Evolutionary conservation across 2,888 invertebrate genomes (phyloP).

Genomic region (Lycia hirtaria): DNA sequence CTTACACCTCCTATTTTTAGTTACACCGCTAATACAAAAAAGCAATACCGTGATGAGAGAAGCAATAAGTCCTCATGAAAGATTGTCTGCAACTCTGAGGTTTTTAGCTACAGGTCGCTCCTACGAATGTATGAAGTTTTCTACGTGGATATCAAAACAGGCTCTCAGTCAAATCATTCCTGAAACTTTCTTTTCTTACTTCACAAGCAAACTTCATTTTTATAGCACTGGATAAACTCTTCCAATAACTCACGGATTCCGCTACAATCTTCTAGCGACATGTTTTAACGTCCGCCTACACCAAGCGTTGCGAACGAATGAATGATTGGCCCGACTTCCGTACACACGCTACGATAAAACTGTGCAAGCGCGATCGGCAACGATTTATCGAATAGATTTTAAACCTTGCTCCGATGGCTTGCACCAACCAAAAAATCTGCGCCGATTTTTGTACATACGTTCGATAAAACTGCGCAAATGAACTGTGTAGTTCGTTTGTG

Average conservation of each 20-base stretch:
- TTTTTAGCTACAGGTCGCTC: no score
- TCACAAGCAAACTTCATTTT: conserved; percentile 4
- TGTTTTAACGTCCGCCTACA: conserved; percentile 1
- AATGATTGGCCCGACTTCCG: conserved; percentile 4
- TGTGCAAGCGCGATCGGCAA: conserved; percentile 21
- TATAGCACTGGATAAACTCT: conserved; percentile 4
- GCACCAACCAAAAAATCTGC: conserved; percentile 10
- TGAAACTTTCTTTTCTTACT: conserved; percentile 2
- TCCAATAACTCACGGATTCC: conserved; percentile 4
- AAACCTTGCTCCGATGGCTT: conserved; percentile 8
- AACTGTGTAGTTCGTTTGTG: conserved; percentile 1
- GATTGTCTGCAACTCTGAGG: no score
- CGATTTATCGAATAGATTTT: conserved; percentile 14
- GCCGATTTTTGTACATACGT: conserved; percentile 5
- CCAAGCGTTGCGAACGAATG: neutral
- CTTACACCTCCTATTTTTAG: no score
- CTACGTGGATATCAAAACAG: no score
- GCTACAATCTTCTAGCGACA: conserved; percentile 3
- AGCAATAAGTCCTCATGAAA: no score
- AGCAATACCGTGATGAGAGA: no score
- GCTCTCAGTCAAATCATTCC: no score
- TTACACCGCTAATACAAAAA: no score
- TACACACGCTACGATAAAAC: conserved; percentile 18
- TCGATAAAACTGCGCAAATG: conserved; percentile 1
- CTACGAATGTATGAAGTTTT: no score